Conservation (phyloP, 2,797 vertebrate genomes). For the Sebastes umbrosus region DNA sequence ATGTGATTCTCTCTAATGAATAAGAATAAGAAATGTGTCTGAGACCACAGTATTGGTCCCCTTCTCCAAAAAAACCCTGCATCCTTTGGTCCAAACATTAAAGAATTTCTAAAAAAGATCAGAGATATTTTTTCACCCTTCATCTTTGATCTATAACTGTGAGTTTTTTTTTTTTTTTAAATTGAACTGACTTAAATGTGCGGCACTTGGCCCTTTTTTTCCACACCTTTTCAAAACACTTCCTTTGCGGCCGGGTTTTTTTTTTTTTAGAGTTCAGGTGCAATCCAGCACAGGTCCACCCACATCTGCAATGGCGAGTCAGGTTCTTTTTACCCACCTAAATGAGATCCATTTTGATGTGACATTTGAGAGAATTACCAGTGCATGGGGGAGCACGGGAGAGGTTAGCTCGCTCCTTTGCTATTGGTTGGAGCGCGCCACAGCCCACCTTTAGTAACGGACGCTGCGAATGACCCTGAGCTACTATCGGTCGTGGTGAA, state of each 20-base stretch:
- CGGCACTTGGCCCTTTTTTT: constrained; percentile 16
- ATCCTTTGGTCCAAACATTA: constrained; percentile 36
- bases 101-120: constrained; percentile 44
- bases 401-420: constrained; percentile 60
- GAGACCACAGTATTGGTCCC: constrained; percentile 34
- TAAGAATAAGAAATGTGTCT: constrained; percentile 65
- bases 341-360: constrained; percentile 81
- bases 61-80: background rate
- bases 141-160: constrained; percentile 53
- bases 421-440: constrained; percentile 61
- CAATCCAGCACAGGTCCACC: constrained; percentile 61
- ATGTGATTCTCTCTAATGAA: constrained; percentile 70
- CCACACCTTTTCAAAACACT: constrained; percentile 57
- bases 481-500: constrained; percentile 46
- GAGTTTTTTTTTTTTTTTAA: background rate
- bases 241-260: constrained; percentile 39
- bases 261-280: constrained; percentile 46
- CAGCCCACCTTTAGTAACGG: constrained; percentile 70
- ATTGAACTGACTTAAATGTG: constrained; percentile 51
- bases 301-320: constrained; percentile 65
- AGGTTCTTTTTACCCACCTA: constrained; percentile 68
- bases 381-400: constrained; percentile 56
- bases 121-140: constrained; percentile 37
- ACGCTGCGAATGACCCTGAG: constrained; percentile 72
- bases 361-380: constrained; percentile 81